Base-by-base conservation (phyloP, 1,140 invertebrate species). In the Cardiocondyla obscurior region DNA sequence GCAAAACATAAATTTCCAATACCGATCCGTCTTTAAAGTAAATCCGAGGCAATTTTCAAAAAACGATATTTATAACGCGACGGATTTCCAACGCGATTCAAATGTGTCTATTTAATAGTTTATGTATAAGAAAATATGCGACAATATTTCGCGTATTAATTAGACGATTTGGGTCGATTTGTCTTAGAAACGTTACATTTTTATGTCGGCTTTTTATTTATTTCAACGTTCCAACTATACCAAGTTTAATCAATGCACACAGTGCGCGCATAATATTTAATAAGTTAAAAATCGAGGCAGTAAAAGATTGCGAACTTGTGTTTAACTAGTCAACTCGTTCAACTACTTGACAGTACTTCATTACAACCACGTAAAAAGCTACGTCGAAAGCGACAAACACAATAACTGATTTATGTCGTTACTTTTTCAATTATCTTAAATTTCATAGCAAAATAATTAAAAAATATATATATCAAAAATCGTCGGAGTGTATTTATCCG, bases 31-130 rank as follows among this genome's bases (percentile, higher is more conserved):
- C 25, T 60, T 19, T 22, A 10, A 6, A 1, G 19, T 8, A 14
- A 14, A 19, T 57, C 2, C n/a, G 0, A 33, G 12, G 28, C 12
- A 33, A 51, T 19, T 69, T 7, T 72, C 22, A 0, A 57, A 42
- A 39, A 2, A 49, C 7, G 22, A 55, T 2, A 55, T 28, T n/a
- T 10, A 3, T 6, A 69, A 69, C 51, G 64, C 46, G 25, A 57
- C 46, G 16, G 30, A 60, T 55, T 22, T 28, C 44, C 30, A 12
- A 28, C 3, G 16, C 12, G 10, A n/a, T n/a, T n/a, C 55, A 39
- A 62, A 22, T 73, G 36, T 16, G 30, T 81, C 36, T 19, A 49
- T n/a, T 82, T 82, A 73, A 73, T 36, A 64, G 62, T n/a, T n/a
- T n/a, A n/a, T 76, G 25, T 76, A 72, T 36, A 28, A 55, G 28